A percentile compares a stretch with the other conserved stretches of the same genome.
Conservation (phyloP, 2,797 vertebrate genomes). For the Euphonia xanthogaster region DNA sequence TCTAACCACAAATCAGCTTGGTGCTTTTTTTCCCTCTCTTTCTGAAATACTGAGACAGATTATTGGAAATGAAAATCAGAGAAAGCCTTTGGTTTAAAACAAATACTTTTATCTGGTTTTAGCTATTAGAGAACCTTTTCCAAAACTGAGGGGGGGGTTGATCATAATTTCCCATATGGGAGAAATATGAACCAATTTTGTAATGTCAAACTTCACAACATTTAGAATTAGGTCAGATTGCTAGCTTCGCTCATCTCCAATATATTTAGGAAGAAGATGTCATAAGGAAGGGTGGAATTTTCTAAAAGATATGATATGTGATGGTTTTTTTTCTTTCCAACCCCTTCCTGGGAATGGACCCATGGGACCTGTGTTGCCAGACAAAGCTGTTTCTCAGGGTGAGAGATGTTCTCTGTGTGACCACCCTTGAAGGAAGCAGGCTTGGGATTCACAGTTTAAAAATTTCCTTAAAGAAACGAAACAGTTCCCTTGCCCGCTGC, state of each 20-base stretch:
- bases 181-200: neutral
- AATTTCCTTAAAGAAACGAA: neutral
- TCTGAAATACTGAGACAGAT: neutral
- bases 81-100: neutral
- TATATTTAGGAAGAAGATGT: neutral
- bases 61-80: neutral
- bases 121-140: neutral
- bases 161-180: neutral
- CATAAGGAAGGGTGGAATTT: neutral
- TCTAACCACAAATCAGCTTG: neutral
- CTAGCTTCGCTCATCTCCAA: neutral
- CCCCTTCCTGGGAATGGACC: neutral
- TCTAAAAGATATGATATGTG: neutral
- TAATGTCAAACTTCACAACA: neutral
- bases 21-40: neutral
- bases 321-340: neutral
- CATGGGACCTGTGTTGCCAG: neutral
- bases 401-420: neutral
- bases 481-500: neutral
- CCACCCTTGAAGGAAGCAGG: neutral
- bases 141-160: fast-evolving
- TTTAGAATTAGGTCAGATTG: neutral
- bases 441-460: neutral
- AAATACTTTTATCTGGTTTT: neutral
- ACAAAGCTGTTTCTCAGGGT: neutral